phyloP scores from a whole-genome alignment of 1,140 invertebrate genomes.

The Physella acuta region DNA sequence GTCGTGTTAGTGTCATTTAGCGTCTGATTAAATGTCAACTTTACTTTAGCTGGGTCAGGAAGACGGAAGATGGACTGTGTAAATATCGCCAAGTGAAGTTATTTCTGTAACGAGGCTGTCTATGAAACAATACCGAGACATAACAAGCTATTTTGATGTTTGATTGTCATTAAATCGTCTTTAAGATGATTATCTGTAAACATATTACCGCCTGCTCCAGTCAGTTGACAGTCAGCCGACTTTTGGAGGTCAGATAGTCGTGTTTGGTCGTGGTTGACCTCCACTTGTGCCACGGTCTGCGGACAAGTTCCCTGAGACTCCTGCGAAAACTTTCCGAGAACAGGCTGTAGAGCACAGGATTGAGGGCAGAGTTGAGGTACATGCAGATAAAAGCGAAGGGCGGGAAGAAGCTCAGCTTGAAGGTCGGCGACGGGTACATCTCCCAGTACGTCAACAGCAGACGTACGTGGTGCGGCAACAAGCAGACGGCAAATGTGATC shows the following conservation, averaged over 20 bases:
- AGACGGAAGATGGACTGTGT: too few species aligned
- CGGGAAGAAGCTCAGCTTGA: conserved; percentile 75
- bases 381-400: conserved; percentile 70
- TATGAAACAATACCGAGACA: too few species aligned
- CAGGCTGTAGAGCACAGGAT: conserved; percentile 80
- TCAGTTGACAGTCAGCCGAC: too few species aligned
- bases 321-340: conserved; percentile 67
- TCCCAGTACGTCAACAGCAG: conserved; percentile 72
- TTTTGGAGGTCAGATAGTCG: not conserved
- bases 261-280: not conserved
- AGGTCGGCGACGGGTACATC: conserved; percentile 58
- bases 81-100: too few species aligned
- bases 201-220: too few species aligned
- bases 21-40: too few species aligned
- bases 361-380: conserved; percentile 80
- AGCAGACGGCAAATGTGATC: conserved; percentile 78
- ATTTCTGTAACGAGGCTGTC: too few species aligned
- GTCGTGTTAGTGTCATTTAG: too few species aligned
- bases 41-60: too few species aligned
- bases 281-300: not conserved
- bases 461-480: conserved; percentile 79
- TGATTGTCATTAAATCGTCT: too few species aligned
- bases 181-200: too few species aligned
- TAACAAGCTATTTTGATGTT: too few species aligned
- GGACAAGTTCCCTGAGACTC: conserved; percentile 42